A percentile compares a stretch with the other conserved stretches of the same genome.
These are phyloP conservation scores for Dione juno DNA, from an alignment of 2,888 invertebrate genomes.

Conservation along the genomic window DNA sequence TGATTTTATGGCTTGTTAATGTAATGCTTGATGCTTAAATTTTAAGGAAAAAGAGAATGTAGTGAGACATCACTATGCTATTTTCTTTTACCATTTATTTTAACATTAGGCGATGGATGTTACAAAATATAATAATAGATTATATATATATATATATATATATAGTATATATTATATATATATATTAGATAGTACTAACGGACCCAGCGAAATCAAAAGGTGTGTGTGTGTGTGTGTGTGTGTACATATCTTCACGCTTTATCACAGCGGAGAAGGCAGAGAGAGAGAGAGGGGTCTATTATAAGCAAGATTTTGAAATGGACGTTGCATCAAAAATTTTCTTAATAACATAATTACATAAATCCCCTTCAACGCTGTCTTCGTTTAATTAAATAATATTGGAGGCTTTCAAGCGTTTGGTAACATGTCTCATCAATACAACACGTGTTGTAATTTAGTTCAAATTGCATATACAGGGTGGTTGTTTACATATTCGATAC, in stretches of 20 bases:
- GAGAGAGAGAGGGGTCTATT: no score
- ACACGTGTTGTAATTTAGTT: slow-evolving; percentile 4
- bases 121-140: no score
- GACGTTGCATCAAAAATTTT: background rate
- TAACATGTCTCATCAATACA: background rate
- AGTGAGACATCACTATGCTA: background rate
- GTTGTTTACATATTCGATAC: background rate
- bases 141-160: no score
- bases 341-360: background rate
- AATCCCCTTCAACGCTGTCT: background rate
- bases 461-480: background rate
- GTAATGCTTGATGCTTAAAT: slow-evolving; percentile 1
- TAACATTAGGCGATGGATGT: no score
- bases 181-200: no score
- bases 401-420: background rate
- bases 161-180: no score
- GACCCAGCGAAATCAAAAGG: no score
- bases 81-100: background rate
- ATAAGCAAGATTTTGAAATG: background rate
- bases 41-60: background rate
- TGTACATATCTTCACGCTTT: no score
- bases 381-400: slow-evolving; percentile 4
- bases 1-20: slow-evolving; percentile 26
- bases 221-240: no score
- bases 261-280: no score